Conservation (phyloP, 2,797 vertebrate species). For the Pseudopleuronectes americanus region DNA sequence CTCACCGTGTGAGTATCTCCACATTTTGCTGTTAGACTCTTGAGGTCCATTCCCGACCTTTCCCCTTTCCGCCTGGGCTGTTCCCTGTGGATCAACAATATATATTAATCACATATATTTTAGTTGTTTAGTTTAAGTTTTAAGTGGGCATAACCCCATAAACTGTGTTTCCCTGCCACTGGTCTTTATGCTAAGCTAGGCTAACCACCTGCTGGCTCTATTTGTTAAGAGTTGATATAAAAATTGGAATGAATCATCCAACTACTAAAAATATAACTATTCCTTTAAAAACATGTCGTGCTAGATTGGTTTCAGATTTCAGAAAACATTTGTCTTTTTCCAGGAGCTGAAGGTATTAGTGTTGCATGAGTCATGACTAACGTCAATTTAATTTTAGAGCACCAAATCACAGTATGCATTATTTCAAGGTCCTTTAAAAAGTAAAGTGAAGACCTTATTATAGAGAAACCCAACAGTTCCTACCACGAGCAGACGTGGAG, state of each 20-base stretch:
- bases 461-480: too few relatives aligned
- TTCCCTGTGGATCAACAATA: constrained; percentile 55
- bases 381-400: too few relatives aligned
- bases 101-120: background rate
- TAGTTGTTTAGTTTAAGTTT: background rate
- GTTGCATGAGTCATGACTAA: background rate
- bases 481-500: too few relatives aligned
- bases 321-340: background rate
- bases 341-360: background rate
- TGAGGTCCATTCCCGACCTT: constrained; percentile 56
- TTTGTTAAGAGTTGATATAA: background rate
- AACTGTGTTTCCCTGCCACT: too few relatives aligned
- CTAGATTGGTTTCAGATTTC: background rate
- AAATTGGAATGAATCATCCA: background rate
- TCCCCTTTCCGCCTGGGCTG: constrained; percentile 28
- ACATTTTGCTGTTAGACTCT: constrained; percentile 39
- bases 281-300: background rate
- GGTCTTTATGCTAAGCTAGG: background rate
- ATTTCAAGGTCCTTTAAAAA: too few relatives aligned
- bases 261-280: background rate
- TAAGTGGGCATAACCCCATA: background rate
- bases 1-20: constrained; percentile 72
- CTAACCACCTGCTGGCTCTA: background rate
- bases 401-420: too few relatives aligned
- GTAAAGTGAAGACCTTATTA: too few relatives aligned